Percentiles rank a stretch among this genome's conserved stretches.
Conservation (phyloP, 2,888 invertebrate genomes). For the Lasioglossum zephyrum region DNA sequence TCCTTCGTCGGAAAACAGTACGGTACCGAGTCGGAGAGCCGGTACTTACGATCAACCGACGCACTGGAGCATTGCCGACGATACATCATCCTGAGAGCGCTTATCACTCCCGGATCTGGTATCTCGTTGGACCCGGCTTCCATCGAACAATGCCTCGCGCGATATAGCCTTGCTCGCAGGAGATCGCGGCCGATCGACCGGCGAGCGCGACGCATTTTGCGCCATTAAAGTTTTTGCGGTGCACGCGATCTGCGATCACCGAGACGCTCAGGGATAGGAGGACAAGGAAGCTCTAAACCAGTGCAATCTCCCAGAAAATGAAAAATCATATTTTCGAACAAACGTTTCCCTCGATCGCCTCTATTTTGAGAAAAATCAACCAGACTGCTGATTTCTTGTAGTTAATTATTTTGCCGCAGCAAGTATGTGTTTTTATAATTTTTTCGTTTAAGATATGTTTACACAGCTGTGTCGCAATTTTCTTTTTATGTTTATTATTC, state of each 20-base stretch:
- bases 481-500: too few species aligned
- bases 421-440: too few species aligned
- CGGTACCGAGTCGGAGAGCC: slow-evolving; percentile 52
- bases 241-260: slow-evolving; percentile 7
- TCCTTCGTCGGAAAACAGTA: slow-evolving; percentile 59
- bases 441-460: too few species aligned
- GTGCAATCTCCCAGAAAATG: not conserved
- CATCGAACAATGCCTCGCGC: slow-evolving; percentile 71
- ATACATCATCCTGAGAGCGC: slow-evolving; percentile 76
- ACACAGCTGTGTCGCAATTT: too few species aligned
- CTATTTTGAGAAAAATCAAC: not conserved
- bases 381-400: fast-evolving
- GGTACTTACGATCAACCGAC: slow-evolving; percentile 73
- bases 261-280: not conserved
- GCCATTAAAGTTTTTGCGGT: slow-evolving; percentile 58
- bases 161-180: slow-evolving; percentile 47
- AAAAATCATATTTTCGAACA: not conserved
- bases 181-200: slow-evolving; percentile 36
- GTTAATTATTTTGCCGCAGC: too few species aligned
- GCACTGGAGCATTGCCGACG: slow-evolving; percentile 73
- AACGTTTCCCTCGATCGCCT: not conserved
- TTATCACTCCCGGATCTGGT: slow-evolving; percentile 75
- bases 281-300: not conserved
- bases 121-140: slow-evolving; percentile 69
- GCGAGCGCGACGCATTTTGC: slow-evolving; percentile 44